A percentile compares a stretch with the other conserved stretches of the same genome.
Conservation (phyloP, 1,140 invertebrate genomes). For the Asobara japonica region DNA sequence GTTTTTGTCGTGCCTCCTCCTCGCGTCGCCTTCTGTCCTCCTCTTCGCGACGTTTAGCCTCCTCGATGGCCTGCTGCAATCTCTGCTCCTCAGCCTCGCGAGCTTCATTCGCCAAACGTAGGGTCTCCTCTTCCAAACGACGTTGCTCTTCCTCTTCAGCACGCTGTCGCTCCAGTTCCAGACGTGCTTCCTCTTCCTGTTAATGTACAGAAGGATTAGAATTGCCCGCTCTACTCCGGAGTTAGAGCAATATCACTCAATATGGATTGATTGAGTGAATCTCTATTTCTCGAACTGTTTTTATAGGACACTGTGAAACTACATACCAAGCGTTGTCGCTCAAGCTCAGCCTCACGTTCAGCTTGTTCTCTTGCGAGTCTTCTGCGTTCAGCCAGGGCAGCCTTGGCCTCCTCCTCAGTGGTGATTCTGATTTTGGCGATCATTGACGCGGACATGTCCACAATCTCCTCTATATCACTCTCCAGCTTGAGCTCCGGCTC, state of each 20-base stretch:
- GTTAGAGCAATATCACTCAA: too few species aligned
- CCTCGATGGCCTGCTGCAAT: constrained; percentile 77
- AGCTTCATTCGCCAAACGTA: constrained; percentile 76
- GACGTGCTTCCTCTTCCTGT: constrained; percentile 76
- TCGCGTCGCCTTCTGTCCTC: constrained; percentile 73
- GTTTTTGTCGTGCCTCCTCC: constrained; percentile 75
- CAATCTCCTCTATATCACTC: constrained; percentile 51
- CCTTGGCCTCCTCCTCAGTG: constrained; percentile 90
- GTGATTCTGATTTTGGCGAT: constrained; percentile 79
- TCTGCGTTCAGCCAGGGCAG: constrained; percentile 85
- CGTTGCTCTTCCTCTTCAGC: constrained; percentile 84
- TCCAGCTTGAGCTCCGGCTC: constrained; percentile 45
- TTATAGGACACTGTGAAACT: too few species aligned
- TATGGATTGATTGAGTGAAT: too few species aligned
- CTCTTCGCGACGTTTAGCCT: constrained; percentile 71
- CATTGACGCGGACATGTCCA: constrained; percentile 74
- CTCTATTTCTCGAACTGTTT: too few species aligned
- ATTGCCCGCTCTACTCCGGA: background rate
- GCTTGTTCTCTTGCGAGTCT: constrained; percentile 85
- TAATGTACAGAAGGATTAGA: constrained; percentile 44
- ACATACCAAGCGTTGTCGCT: constrained; percentile 75
- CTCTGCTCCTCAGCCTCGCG: constrained; percentile 79
- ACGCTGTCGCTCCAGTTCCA: constrained; percentile 79
- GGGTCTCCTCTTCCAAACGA: constrained; percentile 79
- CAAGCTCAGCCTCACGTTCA: constrained; percentile 84